Evolutionary conservation across 1,140 invertebrate species (phyloP).

Genomic region (Bombus terrestris): DNA sequence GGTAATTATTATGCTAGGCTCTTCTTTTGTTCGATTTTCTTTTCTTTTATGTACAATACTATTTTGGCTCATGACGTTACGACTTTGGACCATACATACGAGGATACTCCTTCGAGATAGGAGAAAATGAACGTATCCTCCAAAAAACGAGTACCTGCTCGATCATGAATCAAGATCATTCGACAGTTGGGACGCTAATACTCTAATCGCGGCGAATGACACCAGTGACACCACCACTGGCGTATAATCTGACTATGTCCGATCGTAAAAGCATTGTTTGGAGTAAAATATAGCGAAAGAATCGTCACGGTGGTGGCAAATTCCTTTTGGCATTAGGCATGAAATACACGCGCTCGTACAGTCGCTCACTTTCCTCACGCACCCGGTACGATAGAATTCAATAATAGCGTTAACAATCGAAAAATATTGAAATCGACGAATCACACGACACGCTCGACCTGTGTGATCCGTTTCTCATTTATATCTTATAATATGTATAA

Average conservation of each 20-base stretch:
- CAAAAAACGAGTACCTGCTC: constrained; percentile 37
- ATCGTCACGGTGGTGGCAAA: constrained; percentile 41
- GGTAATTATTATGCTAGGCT: constrained; percentile 70
- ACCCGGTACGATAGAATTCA: constrained; percentile 58
- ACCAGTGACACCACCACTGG: neutral
- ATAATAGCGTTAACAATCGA: constrained; percentile 68
- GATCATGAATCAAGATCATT: constrained; percentile 24
- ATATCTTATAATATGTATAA: constrained; percentile 30
- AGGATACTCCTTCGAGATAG: constrained; percentile 29
- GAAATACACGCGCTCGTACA: constrained; percentile 28
- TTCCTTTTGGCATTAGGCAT: constrained; percentile 55
- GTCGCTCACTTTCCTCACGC: constrained; percentile 20
- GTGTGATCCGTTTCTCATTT: constrained; percentile 46
- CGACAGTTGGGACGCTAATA: constrained; percentile 41
- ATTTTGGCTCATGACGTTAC: constrained; percentile 25
- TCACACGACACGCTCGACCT: constrained; percentile 26
- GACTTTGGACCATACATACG: constrained; percentile 59
- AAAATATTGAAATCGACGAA: constrained; percentile 62
- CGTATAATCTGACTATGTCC: constrained; percentile 19
- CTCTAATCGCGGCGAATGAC: constrained; percentile 44
- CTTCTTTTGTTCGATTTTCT: constrained; percentile 22
- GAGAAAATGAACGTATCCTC: constrained; percentile 10
- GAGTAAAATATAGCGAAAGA: constrained; percentile 41
- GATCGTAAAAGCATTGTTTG: constrained; percentile 41
- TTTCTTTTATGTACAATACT: constrained; percentile 65